These are phyloP conservation scores for Zelleria hepariella DNA, from an alignment of 2,888 invertebrate species.

Conservation along the genomic window DNA sequence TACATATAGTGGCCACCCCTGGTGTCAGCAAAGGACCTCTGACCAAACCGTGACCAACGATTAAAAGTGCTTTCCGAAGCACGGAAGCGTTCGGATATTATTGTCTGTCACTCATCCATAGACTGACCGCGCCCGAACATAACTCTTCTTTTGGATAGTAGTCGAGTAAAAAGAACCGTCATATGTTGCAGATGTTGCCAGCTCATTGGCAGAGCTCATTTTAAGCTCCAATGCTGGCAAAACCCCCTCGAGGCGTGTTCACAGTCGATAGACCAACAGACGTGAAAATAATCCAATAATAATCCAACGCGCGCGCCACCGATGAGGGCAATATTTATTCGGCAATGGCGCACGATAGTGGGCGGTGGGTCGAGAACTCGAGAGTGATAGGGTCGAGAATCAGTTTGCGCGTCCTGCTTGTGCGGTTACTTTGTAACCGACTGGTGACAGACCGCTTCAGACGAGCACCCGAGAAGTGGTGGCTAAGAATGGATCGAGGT, in stretches of 20 bases:
- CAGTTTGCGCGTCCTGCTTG: slow-evolving; percentile 46
- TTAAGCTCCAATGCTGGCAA: not conserved
- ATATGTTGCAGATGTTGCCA: no score
- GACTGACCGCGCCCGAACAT: no score
- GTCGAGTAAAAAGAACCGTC: no score
- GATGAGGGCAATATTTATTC: not conserved
- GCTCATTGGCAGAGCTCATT: not conserved
- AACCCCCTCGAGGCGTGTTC: not conserved
- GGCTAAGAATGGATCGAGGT: no score
- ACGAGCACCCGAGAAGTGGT: not conserved
- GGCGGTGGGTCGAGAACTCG: slow-evolving; percentile 16
- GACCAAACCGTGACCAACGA: no score
- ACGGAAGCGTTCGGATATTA: no score
- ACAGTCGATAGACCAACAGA: not conserved
- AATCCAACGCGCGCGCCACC: not conserved
- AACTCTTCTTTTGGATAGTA: no score
- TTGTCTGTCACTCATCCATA: no score
- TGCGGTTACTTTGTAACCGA: slow-evolving; percentile 12
- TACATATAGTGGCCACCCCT: no score
- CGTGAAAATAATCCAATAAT: slow-evolving; percentile 1
- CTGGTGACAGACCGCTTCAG: not conserved
- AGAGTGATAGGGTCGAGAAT: slow-evolving; percentile 38
- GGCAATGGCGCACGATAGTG: slow-evolving; percentile 1
- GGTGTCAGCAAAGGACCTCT: no score
- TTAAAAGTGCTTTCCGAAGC: no score